phyloP scores from a whole-genome alignment of 2,113 vertebrate species.

The Ursus arctos region DNA sequence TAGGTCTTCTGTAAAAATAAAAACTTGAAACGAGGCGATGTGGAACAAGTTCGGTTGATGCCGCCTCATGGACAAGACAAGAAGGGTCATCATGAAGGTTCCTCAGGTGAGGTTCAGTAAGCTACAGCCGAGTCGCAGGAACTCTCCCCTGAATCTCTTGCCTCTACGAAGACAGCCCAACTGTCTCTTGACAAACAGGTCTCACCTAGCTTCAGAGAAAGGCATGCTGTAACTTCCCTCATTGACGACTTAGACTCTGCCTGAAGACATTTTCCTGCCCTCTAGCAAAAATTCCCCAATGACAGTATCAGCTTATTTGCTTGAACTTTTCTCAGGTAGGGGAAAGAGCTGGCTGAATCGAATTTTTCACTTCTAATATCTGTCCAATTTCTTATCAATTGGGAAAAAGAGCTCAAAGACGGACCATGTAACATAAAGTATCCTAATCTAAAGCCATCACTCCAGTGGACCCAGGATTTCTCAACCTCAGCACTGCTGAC shows the following conservation, averaged over 20 bases:
- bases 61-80: not conserved
- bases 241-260: not conserved
- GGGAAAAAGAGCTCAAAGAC: not conserved
- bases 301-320: not conserved
- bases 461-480: not conserved
- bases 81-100: not conserved
- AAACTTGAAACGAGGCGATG: not conserved
- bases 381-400: not conserved
- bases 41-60: not conserved
- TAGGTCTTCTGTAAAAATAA: conserved; percentile 68
- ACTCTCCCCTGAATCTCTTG: not conserved
- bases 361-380: not conserved
- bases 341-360: not conserved
- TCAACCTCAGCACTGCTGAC: not conserved
- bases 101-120: not conserved
- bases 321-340: not conserved
- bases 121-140: not conserved
- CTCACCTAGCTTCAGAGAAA: not conserved
- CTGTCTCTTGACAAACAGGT: not conserved
- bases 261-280: not conserved
- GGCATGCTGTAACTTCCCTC: not conserved
- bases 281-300: not conserved
- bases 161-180: not conserved
- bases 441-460: not conserved
- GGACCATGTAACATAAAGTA: not conserved